Percentiles rank a stretch among this genome's conserved stretches.
Conservation (phyloP, 2,113 vertebrate genomes). For the Noctilio leporinus region DNA sequence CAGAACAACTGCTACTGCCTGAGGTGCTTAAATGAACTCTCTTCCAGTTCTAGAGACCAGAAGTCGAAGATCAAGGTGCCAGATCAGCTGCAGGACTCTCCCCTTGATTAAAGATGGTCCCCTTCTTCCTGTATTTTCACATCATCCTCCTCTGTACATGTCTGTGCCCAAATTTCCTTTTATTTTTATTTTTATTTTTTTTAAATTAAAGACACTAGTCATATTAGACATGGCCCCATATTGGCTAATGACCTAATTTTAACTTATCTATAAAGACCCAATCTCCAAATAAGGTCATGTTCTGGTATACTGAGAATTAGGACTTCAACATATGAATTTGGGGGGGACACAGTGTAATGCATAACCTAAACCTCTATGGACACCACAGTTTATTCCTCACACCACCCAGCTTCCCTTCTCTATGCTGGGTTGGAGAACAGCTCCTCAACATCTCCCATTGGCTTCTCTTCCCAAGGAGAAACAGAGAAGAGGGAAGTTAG, state of each 20-base stretch:
- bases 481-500: not conserved
- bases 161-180: not conserved
- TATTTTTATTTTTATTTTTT: too few relatives aligned
- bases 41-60: not conserved
- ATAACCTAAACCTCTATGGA: not conserved
- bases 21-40: not conserved
- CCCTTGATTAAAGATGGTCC: not conserved
- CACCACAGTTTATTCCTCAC: not conserved
- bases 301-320: not conserved
- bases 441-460: not conserved
- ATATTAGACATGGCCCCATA: not conserved
- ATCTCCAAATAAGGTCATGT: not conserved
- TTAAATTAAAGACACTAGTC: not conserved
- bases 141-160: not conserved
- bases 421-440: not conserved
- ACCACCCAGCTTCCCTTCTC: too few relatives aligned
- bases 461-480: not conserved
- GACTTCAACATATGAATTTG: not conserved
- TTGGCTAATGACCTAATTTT: not conserved
- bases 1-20: not conserved
- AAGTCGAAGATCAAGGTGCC: not conserved
- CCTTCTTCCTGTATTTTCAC: not conserved
- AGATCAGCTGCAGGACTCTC: not conserved
- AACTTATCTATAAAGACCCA: not conserved
- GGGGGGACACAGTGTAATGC: not conserved